Base-by-base conservation (phyloP, 1,140 invertebrate species). In the Saccostrea glomerata region DNA sequence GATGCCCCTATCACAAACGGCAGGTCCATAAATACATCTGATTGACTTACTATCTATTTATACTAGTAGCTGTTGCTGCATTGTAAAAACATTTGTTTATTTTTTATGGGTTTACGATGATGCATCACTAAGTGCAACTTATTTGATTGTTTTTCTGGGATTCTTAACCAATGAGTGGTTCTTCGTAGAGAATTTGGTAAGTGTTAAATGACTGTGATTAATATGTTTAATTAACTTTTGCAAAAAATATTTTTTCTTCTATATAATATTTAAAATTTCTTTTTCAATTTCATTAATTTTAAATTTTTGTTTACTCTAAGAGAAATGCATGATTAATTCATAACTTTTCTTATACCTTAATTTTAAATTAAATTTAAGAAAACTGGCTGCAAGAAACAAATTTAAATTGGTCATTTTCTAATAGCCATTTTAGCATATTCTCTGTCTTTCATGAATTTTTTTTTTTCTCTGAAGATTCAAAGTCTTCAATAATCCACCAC, bases 1-100 rank as follows among this genome's bases (percentile, higher is more conserved):
- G 70, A 77, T 77, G 70, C 70, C 70, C 58, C 70, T 77, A 77
- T 77, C 70, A 77, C 23, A 77, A 77, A 25, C 23, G 15, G 70
- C n/a, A 25, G 23, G 70, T 77, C 70, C 70, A 77, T 77, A 77
- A 77, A 77, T 77, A 77, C 25, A 77, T 77, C 70, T 77, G 70
- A 77, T 77, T 77, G 70, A 77, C 25, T 77, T 77, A 36, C 70
- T 77, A 25, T 30, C 70, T 77, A 36, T 77, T 77, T 36, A 77
- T 77, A 77, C 25, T 77, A 77, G 70, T 30, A 36, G 25, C 70
- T 30, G 70, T 77, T 36, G 70, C 70, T 15, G 70, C 70, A 15
- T 30, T 77, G 70, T 77, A 77, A 77, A 66, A 77, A 40, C 70
- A 77, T 77, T 77, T 77, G 70, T 77, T 15, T 15, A 0, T 15